These are phyloP conservation scores for Cabera pusaria DNA, from an alignment of 2,888 invertebrate genomes.

Conservation along the genomic window DNA sequence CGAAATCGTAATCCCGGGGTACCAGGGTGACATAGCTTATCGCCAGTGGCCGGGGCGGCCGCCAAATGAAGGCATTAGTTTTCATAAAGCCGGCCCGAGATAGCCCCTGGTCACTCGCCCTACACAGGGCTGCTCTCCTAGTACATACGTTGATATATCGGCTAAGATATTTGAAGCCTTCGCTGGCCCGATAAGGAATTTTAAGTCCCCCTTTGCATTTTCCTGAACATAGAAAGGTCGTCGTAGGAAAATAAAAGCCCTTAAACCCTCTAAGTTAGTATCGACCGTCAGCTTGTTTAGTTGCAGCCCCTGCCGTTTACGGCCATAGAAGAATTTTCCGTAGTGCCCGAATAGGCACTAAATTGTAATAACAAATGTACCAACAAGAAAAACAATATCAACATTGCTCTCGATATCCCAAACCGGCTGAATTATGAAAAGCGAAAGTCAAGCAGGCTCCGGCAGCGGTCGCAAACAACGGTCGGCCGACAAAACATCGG, in stretches of 20 bases:
- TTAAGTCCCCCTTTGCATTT: conserved; percentile 14
- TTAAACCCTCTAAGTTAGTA: too few relatives aligned
- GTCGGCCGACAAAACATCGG: conserved; percentile 25
- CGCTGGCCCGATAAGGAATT: conserved; percentile 29
- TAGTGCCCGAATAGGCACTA: neutral
- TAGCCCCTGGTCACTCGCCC: conserved; percentile 63
- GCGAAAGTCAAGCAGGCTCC: conserved; percentile 14
- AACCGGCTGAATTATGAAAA: conserved; percentile 23
- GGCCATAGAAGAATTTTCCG: neutral
- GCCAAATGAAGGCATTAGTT: conserved; percentile 82
- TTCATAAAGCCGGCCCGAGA: conserved; percentile 76
- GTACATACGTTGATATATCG: conserved; percentile 58
- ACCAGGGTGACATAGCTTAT: conserved; percentile 78
- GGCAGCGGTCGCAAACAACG: conserved; percentile 13
- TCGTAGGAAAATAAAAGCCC: too few relatives aligned
- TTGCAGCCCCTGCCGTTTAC: neutral
- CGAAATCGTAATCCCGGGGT: conserved; percentile 71
- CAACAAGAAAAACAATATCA: conserved; percentile 20
- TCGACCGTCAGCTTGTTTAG: neutral
- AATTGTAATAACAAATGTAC: conserved; percentile 15
- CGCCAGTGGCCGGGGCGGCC: conserved; percentile 64
- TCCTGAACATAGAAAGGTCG: neutral
- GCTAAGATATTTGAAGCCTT: conserved; percentile 50
- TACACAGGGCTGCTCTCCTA: conserved; percentile 54
- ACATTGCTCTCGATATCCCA: conserved; percentile 18